Evolutionary conservation across 2,888 invertebrate species (phyloP).

Genomic region (Drosophila mulleri): DNA sequence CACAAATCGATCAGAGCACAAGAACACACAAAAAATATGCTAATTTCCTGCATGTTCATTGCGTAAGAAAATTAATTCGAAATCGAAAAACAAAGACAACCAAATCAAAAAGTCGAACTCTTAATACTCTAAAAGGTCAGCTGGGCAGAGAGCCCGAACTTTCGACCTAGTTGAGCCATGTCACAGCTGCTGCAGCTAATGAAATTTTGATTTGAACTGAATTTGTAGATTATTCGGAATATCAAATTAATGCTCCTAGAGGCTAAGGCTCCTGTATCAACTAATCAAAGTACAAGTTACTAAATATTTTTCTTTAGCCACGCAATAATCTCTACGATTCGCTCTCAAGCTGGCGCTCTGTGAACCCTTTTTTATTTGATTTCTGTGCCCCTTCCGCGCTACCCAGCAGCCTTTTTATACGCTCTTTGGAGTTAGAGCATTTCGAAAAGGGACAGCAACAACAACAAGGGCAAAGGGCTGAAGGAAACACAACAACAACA

Average conservation of each 20-base stretch:
- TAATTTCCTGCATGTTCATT: constrained; percentile 72
- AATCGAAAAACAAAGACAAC: constrained; percentile 19
- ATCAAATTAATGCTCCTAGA: background rate
- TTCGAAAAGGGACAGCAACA: constrained; percentile 3
- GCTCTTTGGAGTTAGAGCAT: constrained; percentile 1
- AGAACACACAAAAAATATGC: constrained; percentile 63
- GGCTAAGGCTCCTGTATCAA: background rate
- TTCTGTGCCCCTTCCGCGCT: background rate
- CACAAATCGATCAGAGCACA: constrained; percentile 69
- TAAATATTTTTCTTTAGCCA: background rate
- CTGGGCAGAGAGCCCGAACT: constrained; percentile 1
- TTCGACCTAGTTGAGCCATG: background rate
- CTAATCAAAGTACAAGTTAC: background rate
- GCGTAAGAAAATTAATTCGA: constrained; percentile 66
- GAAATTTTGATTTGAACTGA: background rate
- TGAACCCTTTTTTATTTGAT: background rate
- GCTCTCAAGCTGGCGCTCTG: background rate
- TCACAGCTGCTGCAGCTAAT: background rate
- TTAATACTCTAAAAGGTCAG: constrained; percentile 29
- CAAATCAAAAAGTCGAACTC: constrained; percentile 15
- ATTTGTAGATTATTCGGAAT: no score
- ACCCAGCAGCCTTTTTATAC: background rate
- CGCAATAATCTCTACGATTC: background rate
- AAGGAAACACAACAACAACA: constrained; percentile 37
- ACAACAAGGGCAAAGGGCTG: constrained; percentile 29